phyloP scores from a whole-genome alignment of 2,113 vertebrate genomes.

The Protobothrops mucrosquamatus region DNA sequence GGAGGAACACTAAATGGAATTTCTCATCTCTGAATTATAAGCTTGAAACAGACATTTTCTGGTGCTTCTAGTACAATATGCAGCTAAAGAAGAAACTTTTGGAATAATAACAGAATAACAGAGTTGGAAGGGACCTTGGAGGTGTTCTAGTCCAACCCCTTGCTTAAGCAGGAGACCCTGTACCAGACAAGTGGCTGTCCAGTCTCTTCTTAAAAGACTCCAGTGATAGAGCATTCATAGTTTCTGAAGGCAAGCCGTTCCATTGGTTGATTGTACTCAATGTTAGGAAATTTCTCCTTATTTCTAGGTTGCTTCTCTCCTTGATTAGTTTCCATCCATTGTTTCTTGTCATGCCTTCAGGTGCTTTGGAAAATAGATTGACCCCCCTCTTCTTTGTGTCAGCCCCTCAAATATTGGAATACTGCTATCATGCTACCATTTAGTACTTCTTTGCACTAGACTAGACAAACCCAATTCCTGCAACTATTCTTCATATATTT shows the following conservation, averaged over 20 bases:
- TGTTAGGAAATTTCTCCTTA: neutral
- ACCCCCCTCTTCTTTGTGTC: neutral
- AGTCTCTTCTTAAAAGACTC: neutral
- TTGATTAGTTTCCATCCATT: neutral
- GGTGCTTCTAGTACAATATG: neutral
- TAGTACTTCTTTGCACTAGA: neutral
- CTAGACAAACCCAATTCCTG: neutral
- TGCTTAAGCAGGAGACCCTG: neutral
- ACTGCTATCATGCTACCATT: too few species aligned
- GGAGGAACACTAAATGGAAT: neutral
- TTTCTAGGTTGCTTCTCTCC: neutral
- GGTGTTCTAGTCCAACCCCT: neutral
- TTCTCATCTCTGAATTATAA: neutral
- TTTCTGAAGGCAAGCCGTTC: neutral
- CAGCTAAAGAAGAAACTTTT: neutral
- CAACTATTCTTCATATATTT: neutral
- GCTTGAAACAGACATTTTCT: neutral
- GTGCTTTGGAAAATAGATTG: neutral
- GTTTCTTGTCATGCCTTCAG: neutral
- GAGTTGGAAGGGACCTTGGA: neutral
- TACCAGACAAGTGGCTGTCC: neutral
- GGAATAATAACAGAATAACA: neutral
- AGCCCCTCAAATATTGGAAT: neutral
- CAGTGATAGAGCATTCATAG: neutral
- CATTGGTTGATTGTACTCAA: neutral